A percentile compares a stretch with the other conserved stretches of the same genome.
Conservation (phyloP, 2,113 vertebrate species). For the Pterocles orientalis region DNA sequence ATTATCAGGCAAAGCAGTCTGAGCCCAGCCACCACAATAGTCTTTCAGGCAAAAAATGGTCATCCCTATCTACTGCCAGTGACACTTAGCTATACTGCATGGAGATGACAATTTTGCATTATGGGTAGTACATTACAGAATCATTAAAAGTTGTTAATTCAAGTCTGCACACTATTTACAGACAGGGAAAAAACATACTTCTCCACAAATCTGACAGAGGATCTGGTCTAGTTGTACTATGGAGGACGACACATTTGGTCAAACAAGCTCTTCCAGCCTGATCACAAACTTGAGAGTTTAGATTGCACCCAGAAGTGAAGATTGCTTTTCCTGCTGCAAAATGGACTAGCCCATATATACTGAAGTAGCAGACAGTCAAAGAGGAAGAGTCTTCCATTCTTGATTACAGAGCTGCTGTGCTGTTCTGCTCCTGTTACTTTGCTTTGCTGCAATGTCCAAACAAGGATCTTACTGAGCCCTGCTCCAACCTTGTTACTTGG, state of each 20-base stretch:
- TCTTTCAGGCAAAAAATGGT: background rate
- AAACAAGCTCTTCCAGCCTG: background rate
- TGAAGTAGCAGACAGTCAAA: background rate
- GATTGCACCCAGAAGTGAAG: background rate
- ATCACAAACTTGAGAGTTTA: background rate
- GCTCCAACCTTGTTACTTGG: background rate
- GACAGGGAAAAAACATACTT: background rate
- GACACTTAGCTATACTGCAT: background rate
- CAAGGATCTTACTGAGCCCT: background rate
- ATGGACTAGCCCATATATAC: fast-evolving
- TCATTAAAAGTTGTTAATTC: background rate
- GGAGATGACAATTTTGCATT: background rate
- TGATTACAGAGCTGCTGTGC: background rate
- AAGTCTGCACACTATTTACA: background rate
- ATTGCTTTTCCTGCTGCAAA: background rate
- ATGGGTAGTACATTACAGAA: background rate
- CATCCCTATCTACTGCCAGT: background rate
- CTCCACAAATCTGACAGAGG: background rate
- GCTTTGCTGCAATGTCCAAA: background rate
- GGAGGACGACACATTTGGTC: background rate
- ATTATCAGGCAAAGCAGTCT: background rate
- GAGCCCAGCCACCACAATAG: background rate
- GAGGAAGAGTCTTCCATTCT: too few species aligned
- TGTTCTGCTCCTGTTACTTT: background rate
- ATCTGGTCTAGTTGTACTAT: background rate